These are phyloP conservation scores for Misgurnus anguillicaudatus DNA, from an alignment of 2,113 vertebrate genomes.

Conservation along the genomic window DNA sequence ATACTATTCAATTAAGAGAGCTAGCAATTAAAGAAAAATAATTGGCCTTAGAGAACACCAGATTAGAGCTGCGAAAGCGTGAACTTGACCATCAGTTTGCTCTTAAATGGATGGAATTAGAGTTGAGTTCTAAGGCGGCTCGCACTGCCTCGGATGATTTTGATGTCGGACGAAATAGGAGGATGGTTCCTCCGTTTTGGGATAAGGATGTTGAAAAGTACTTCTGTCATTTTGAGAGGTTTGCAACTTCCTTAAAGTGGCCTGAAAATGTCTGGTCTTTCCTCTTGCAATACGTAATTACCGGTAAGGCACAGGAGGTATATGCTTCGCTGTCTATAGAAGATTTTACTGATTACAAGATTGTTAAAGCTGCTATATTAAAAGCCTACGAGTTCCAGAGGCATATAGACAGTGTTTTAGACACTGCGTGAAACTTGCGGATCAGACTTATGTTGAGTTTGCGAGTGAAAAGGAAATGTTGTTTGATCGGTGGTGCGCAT, in stretches of 20 bases:
- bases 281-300: neutral
- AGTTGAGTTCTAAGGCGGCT: neutral
- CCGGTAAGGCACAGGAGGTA: no score
- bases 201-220: neutral
- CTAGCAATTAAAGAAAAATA: no score
- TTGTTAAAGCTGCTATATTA: neutral
- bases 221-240: neutral
- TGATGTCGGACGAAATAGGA: neutral
- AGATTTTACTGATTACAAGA: neutral
- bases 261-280: neutral
- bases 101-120: neutral
- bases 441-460: slow-evolving; percentile 1
- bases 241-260: neutral
- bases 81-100: no score
- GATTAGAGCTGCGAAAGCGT: no score
- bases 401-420: neutral
- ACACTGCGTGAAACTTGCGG: neutral
- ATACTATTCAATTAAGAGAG: no score
- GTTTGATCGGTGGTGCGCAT: neutral
- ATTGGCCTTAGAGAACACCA: no score
- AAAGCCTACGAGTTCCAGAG: neutral
- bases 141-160: neutral
- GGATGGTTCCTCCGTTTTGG: neutral
- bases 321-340: neutral
- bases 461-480: neutral